Base-by-base conservation (phyloP, 2,888 invertebrate genomes). In the Patella depressa region DNA sequence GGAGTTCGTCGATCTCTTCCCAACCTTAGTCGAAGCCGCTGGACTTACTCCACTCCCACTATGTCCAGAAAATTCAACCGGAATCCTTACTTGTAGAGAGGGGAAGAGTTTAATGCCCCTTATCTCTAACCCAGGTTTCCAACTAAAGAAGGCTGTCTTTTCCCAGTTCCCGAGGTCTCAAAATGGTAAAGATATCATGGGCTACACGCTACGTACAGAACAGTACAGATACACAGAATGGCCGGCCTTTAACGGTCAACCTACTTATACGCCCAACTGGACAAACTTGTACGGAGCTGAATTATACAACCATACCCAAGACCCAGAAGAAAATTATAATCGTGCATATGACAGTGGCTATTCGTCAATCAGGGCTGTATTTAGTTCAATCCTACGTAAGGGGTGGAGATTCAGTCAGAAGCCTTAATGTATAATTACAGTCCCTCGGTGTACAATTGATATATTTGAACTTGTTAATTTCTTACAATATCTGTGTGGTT, bases 251-350 rank as follows among this genome's bases (percentile, higher is more conserved):
- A 5, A 71, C 9, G 45, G n/a, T 3, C 24, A 57, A 29, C 73
- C n/a, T 93, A 74, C 90, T 96, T 24, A 93, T 93, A 77, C 92
- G 95, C 74, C 96, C 96, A 70, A 94, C 93, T 89, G 94, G 95
- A 80, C 97, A 96, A 96, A 96, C 24, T n/a, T 96, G 95, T 92
- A 93, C 70, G 92, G 93, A 83, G 91, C 93, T 84, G 97, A 97
- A 92, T 91, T 97, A 80, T 97, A 97, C 88, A 95, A 96, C 91
- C 95, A 96, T 89, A 87, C 90, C 3, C 88, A 93, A 69, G 96
- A 97, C 91, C 92, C 93, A 0, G 91, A 93, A 9, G 97, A 97
- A 93, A 93, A 94, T 86, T 91, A 94, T 34, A 97, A 97, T 92
- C 87, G 95, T 81, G 93, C 92, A 12, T 88, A 90, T 57, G 89